Percentiles rank a stretch among this genome's conserved stretches.
Evolutionary conservation across 2,888 invertebrate species (phyloP).

Genomic region (Tricholauxania praeusta): DNA sequence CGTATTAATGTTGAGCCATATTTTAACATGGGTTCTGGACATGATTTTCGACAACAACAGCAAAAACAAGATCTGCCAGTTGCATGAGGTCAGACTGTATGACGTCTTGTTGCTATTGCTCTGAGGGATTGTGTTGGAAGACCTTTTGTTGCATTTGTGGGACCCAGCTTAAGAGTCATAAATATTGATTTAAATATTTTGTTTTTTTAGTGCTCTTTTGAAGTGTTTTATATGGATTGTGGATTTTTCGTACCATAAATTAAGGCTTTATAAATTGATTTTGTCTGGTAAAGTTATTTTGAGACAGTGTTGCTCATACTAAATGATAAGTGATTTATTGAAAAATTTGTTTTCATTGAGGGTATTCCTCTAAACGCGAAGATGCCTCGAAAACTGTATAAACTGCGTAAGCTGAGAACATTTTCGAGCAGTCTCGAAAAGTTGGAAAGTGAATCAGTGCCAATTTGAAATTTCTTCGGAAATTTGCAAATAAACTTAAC

Average conservation of each 20-base stretch:
- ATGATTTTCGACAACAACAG: conserved; percentile 22
- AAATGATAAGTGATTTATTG: conserved; percentile 29
- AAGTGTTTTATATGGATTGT: conserved; percentile 27
- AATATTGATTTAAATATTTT: conserved; percentile 26
- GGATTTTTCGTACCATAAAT: conserved; percentile 8
- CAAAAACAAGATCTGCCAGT: conserved; percentile 11
- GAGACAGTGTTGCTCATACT: too few species aligned
- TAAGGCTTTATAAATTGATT: conserved; percentile 22
- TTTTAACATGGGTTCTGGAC: conserved; percentile 46
- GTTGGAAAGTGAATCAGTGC: too few species aligned
- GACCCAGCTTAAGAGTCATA: conserved; percentile 15
- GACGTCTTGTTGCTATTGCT: conserved; percentile 27
- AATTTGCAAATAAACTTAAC: too few species aligned
- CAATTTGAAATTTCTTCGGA: too few species aligned
- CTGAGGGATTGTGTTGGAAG: neutral
- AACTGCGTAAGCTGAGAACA: too few species aligned
- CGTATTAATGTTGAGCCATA: conserved; percentile 63
- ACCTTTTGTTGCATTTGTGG: conserved; percentile 7
- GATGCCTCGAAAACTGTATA: too few species aligned
- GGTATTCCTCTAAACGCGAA: too few species aligned
- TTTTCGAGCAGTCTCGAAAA: too few species aligned
- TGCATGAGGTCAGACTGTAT: conserved; percentile 29
- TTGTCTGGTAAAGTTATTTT: neutral
- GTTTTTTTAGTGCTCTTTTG: neutral
- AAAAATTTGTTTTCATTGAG: conserved; percentile 11